phyloP scores from a whole-genome alignment of 2,113 vertebrate species.

The Cariama cristata region DNA sequence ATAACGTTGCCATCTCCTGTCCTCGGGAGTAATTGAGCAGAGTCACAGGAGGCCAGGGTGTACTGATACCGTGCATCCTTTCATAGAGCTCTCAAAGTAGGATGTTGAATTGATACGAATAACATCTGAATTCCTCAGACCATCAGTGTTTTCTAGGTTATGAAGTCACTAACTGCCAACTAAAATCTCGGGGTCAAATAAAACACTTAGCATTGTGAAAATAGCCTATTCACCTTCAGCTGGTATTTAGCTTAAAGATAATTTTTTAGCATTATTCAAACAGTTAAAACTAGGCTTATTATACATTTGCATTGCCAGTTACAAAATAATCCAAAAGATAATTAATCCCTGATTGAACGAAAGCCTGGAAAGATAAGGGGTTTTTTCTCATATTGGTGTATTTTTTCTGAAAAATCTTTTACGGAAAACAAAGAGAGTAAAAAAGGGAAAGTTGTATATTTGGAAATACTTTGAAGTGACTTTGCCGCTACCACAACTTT shows the following conservation, averaged over 20 bases:
- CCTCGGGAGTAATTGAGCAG: not conserved
- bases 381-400: not conserved
- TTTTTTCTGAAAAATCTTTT: not conserved
- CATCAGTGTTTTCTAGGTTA: not conserved
- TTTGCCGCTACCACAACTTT: not conserved
- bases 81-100: not conserved
- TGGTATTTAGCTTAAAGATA: not conserved
- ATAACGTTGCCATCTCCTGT: not conserved
- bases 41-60: not conserved
- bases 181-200: not conserved
- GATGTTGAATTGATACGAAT: not conserved
- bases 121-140: not conserved
- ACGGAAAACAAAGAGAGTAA: not conserved
- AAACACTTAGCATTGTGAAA: not conserved
- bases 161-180: not conserved
- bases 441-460: fast-evolving
- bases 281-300: not conserved
- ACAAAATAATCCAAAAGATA: not conserved
- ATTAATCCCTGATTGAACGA: not conserved
- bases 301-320: not conserved
- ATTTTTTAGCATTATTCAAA: not conserved
- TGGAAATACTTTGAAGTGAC: not conserved
- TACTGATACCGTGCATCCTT: not conserved
- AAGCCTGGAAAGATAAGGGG: not conserved
- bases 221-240: not conserved